A percentile compares a stretch with the other conserved stretches of the same genome.
These are phyloP conservation scores for Emydura subglobosa DNA, from an alignment of 2,113 vertebrate species.

Conservation along the genomic window DNA sequence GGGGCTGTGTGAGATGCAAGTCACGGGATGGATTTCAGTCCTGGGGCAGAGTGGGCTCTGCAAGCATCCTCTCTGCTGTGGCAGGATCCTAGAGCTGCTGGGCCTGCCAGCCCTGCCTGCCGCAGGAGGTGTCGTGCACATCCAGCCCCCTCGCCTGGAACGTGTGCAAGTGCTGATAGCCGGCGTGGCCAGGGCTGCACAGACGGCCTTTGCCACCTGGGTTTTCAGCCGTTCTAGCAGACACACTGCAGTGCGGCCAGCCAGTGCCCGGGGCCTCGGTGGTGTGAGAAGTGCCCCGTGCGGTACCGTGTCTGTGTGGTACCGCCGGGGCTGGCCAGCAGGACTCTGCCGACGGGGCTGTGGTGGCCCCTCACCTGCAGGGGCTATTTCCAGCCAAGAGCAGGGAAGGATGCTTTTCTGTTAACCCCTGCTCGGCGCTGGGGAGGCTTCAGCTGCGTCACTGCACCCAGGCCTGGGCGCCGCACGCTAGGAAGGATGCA, in stretches of 20 bases:
- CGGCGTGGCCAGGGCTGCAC: background rate
- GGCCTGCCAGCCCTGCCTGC: background rate
- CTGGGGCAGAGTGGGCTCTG: background rate
- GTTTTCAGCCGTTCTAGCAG: background rate
- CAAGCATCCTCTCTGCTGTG: background rate
- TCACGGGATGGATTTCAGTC: background rate
- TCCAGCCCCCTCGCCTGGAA: background rate
- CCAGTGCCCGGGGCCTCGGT: background rate
- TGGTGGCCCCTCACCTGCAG: too few relatives aligned
- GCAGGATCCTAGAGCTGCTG: background rate
- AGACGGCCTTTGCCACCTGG: too few relatives aligned
- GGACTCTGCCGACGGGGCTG: background rate
- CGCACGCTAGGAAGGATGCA: background rate
- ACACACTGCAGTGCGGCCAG: background rate
- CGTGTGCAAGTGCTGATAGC: background rate
- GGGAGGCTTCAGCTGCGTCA: too few relatives aligned
- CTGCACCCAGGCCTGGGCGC: too few relatives aligned
- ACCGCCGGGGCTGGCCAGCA: too few relatives aligned
- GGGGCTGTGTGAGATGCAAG: fast-evolving
- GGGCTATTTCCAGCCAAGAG: background rate
- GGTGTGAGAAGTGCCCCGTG: background rate
- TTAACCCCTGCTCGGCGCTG: background rate
- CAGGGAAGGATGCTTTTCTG: background rate
- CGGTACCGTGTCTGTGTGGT: background rate
- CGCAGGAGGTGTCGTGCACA: background rate